A percentile compares a stretch with the other conserved stretches of the same genome.
Conservation (phyloP, 2,113 vertebrate genomes). For the Proterorhinus semilunaris region DNA sequence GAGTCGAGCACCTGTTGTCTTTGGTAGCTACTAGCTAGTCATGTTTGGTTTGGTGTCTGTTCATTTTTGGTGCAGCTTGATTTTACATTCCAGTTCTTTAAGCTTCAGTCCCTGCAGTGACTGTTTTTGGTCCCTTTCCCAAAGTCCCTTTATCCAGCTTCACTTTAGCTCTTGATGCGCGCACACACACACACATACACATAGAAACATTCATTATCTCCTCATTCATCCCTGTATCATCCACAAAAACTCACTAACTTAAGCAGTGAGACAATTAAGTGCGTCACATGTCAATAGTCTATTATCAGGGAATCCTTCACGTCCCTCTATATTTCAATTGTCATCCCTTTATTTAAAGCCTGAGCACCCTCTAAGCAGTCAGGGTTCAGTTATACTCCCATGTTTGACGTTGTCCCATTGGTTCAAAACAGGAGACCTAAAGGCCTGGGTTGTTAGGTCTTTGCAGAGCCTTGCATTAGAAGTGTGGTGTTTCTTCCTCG, state of each 20-base stretch:
- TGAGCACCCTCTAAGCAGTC: constrained; percentile 56
- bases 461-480: constrained; percentile 21
- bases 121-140: constrained; percentile 52
- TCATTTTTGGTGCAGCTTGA: constrained; percentile 73
- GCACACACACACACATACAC: constrained; percentile 48
- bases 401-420: constrained; percentile 52
- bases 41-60: constrained; percentile 58
- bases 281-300: constrained; percentile 66
- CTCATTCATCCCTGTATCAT: constrained; percentile 31
- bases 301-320: constrained; percentile 40
- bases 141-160: constrained; percentile 65
- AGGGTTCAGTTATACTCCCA: constrained; percentile 64
- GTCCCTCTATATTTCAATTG: constrained; percentile 41
- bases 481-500: constrained; percentile 45
- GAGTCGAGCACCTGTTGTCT: constrained; percentile 70
- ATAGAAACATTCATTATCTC: constrained; percentile 30
- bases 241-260: constrained; percentile 46
- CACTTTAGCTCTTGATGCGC: constrained; percentile 65
- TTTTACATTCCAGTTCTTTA: constrained; percentile 77
- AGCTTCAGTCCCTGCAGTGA: constrained; percentile 68
- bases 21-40: constrained; percentile 62
- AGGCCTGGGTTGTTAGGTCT: constrained; percentile 49
- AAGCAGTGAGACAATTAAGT: constrained; percentile 69
- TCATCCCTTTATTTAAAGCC: constrained; percentile 51
- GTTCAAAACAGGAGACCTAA: constrained; percentile 54